Evolutionary conservation across 2,888 invertebrate species (phyloP).

Genomic region (Poecilobothrus nobilitatus): DNA sequence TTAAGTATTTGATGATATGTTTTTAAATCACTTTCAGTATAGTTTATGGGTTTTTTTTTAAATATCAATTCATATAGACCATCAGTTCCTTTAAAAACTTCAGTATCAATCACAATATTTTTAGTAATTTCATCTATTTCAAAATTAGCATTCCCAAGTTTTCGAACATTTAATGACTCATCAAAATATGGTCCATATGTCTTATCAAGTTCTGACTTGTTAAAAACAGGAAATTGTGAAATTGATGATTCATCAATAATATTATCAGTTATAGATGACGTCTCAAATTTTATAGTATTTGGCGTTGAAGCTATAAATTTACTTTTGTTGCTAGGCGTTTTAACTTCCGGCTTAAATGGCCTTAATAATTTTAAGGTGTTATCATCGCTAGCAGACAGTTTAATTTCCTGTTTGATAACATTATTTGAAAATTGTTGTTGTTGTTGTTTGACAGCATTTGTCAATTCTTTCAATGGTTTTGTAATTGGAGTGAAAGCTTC

Average conservation of each 20-base stretch:
- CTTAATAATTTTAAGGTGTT: too few relatives aligned
- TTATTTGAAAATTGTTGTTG: neutral
- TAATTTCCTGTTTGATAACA: too few relatives aligned
- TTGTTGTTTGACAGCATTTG: neutral
- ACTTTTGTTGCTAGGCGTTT: neutral
- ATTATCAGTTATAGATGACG: neutral
- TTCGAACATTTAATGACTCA: neutral
- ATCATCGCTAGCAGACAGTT: too few relatives aligned
- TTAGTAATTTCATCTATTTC: neutral
- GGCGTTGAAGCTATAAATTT: neutral
- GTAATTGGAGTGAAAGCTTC: neutral
- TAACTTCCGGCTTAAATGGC: neutral
- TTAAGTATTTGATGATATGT: neutral
- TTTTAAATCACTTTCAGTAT: neutral
- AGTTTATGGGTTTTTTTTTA: neutral
- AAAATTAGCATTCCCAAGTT: neutral
- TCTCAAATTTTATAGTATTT: too few relatives aligned
- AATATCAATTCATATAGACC: neutral
- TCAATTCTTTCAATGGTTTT: neutral
- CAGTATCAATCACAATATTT: neutral
- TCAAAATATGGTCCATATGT: neutral
- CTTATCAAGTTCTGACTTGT: neutral
- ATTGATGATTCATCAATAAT: neutral
- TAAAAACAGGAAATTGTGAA: neutral
- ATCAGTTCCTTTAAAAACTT: neutral